Evolutionary conservation across 2,888 invertebrate genomes (phyloP).

Genomic region (Amphipoea lucens): DNA sequence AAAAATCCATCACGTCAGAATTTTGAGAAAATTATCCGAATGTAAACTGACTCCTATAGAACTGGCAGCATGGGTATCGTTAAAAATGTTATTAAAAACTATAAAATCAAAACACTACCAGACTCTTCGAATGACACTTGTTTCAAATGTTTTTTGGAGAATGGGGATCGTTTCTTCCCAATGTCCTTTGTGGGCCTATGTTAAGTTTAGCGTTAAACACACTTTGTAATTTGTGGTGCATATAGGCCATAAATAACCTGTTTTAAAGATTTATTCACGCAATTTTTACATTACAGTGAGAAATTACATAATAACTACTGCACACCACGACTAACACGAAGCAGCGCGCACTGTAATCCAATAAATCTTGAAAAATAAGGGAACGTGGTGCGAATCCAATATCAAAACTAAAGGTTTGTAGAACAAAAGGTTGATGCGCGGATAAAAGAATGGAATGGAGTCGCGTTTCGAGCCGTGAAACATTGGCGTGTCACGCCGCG

Average conservation of each 20-base stretch:
- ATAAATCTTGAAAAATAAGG: conserved; percentile 74
- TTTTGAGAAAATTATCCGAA: too few species aligned
- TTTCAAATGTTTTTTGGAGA: not conserved
- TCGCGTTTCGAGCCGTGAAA: conserved; percentile 75
- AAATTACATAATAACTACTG: conserved; percentile 57
- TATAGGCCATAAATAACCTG: not conserved
- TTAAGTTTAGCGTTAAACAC: not conserved
- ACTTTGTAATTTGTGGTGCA: not conserved
- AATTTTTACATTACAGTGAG: conserved; percentile 21
- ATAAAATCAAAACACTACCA: too few species aligned
- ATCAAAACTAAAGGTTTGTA: conserved; percentile 78
- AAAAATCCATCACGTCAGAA: too few species aligned
- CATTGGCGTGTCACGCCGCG: conserved; percentile 79
- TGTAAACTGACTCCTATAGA: too few species aligned
- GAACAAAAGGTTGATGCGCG: conserved; percentile 81
- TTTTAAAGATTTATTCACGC: not conserved
- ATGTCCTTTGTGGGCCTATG: not conserved
- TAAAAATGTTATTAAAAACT: too few species aligned
- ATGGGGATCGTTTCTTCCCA: not conserved
- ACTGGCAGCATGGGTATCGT: not conserved
- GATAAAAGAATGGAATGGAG: conserved; percentile 78
- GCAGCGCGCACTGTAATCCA: conserved; percentile 71
- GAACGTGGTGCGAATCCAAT: conserved; percentile 77
- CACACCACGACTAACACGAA: conserved; percentile 60
- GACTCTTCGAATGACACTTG: not conserved